Conservation (phyloP, 2,888 invertebrate genomes). For the Oxyteleia sp. region DNA sequence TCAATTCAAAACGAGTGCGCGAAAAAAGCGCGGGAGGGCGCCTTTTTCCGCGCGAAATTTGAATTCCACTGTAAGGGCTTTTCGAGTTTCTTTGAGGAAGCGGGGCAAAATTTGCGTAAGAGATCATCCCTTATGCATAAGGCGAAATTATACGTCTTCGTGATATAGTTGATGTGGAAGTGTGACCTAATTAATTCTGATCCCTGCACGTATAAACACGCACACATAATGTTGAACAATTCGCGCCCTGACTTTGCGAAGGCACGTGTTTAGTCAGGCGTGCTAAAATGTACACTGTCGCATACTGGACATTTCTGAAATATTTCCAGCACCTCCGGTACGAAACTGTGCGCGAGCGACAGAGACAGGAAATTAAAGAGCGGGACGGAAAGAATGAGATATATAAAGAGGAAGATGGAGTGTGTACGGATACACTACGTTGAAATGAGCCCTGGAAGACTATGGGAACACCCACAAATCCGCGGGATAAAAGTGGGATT, state of each 20-base stretch:
- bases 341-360: neutral
- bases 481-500: slow-evolving; percentile 75
- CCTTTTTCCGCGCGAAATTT: slow-evolving; percentile 2
- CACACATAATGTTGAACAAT: slow-evolving; percentile 36
- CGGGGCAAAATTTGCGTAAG: neutral
- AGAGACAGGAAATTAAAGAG: neutral
- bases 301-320: slow-evolving; percentile 62
- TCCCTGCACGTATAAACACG: slow-evolving; percentile 29
- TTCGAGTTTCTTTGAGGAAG: neutral
- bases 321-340: slow-evolving; percentile 27
- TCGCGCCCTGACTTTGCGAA: slow-evolving; percentile 42
- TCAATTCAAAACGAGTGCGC: too few species aligned
- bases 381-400: slow-evolving; percentile 15
- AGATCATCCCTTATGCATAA: slow-evolving; percentile 33
- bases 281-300: slow-evolving; percentile 46
- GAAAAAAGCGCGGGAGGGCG: too few species aligned
- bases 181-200: slow-evolving; percentile 67
- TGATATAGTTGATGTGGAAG: slow-evolving; percentile 26
- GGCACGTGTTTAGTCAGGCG: slow-evolving; percentile 57
- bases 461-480: slow-evolving; percentile 72
- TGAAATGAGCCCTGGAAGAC: slow-evolving; percentile 72
- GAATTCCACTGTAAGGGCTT: neutral
- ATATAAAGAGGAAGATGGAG: slow-evolving; percentile 21
- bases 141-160: slow-evolving; percentile 16
- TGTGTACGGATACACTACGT: slow-evolving; percentile 53